Evolutionary conservation across 2,797 vertebrate genomes (phyloP).

Genomic region (Phalanger gymnotis): DNA sequence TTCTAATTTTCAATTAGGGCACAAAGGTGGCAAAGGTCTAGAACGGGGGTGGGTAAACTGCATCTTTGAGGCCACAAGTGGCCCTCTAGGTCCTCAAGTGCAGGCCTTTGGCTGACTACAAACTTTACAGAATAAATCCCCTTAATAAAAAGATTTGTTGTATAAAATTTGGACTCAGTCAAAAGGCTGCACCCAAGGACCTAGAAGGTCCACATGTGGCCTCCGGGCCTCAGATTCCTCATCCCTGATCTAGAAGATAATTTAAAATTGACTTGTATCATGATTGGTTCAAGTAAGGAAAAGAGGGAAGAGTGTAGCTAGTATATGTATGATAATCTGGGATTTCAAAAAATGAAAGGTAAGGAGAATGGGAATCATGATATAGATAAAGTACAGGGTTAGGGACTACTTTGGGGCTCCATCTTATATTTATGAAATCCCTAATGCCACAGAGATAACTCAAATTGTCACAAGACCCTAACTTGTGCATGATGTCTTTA

Average conservation of each 20-base stretch:
- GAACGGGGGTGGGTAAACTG: too few species aligned
- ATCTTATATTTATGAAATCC: neutral
- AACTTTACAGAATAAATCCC: too few species aligned
- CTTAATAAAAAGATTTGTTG: too few species aligned
- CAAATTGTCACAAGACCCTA: fast-evolving
- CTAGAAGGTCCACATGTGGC: too few species aligned
- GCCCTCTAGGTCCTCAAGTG: too few species aligned
- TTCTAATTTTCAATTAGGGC: neutral
- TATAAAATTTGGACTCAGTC: too few species aligned
- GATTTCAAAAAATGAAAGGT: neutral
- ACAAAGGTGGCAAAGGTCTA: neutral
- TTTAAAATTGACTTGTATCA: neutral
- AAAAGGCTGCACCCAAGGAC: too few species aligned
- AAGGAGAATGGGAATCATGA: neutral
- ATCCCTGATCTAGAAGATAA: neutral
- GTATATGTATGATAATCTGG: neutral
- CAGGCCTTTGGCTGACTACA: too few species aligned
- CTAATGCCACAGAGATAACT: neutral
- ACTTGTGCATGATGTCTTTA: neutral
- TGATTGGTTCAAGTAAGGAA: neutral
- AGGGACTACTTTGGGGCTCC: neutral
- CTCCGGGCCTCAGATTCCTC: too few species aligned
- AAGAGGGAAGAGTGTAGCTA: neutral
- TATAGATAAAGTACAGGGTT: neutral
- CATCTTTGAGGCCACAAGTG: too few species aligned